Base-by-base conservation (phyloP, 2,113 vertebrate genomes). In the Platichthys flesus region DNA sequence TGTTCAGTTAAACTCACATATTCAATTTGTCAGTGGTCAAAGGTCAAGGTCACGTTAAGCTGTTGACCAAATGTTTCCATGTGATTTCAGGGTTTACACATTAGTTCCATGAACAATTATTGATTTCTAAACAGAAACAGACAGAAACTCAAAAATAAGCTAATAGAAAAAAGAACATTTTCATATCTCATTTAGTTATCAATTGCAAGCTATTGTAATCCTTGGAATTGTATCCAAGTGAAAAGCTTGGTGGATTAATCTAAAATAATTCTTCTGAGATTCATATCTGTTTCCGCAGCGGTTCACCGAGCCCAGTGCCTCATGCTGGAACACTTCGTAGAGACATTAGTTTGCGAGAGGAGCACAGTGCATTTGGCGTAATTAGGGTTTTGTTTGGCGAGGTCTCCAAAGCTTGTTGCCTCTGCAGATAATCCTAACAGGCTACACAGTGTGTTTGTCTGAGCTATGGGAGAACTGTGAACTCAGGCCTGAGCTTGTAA, bases 301-400 rank as follows among this genome's bases (percentile, higher is more conserved):
- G 13, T 56, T 72, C 28, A 45, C 21, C 31, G 51, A 73, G 54
- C 52, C 42, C 67, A 56, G 54, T 10, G 2, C 56, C 63, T 80
- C 54, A 35, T 54, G 79, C 58, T 20, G 23, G 54, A 76, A 73
- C 65, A 66, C 82, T 87, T 78, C 31, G 24, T 49, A 67, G 62
- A 70, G 62, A 56, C 20, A 18, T 65, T 47, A 14, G 62, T n/a
- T 51, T 78, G 40, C 63, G n/a, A 12, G 71, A 57, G 20, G 60
- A 82, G 69, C 80, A 58, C 65, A 52, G 80, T 65, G 82, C 67
- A 28, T 57, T 70, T 54, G 31, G 47, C 49, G 31, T 88, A 86
- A 91, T 91, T 87, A 82, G 86, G 79, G 65, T 85, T 91, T 82
- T 70, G 87, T 85, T 88, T 90, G 88, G 78, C 79, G 68, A 71